phyloP scores from a whole-genome alignment of 2,797 vertebrate genomes.

The Myiothlypis coronata region DNA sequence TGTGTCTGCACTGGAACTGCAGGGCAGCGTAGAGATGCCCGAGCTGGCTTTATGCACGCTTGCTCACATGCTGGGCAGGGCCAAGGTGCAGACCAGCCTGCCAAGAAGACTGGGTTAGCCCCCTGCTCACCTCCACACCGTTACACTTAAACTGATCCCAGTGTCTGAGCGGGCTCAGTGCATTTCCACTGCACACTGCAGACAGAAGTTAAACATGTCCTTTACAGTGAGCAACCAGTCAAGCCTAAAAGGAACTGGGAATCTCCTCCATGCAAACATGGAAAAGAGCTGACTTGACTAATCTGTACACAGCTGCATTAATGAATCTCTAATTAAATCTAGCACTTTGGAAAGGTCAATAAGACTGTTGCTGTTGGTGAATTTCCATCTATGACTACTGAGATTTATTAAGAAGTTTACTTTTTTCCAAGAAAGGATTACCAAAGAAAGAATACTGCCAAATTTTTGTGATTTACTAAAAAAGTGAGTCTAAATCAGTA shows the following conservation, averaged over 20 bases:
- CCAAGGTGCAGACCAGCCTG: not conserved
- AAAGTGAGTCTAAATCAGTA: slow-evolving; percentile 11
- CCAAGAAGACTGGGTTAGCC: not conserved
- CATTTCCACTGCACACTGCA: not conserved
- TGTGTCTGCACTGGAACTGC: rapidly evolving
- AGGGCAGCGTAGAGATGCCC: not conserved
- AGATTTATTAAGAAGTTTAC: slow-evolving; percentile 60
- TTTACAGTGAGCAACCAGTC: not conserved
- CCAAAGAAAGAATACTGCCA: slow-evolving; percentile 12
- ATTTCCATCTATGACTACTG: slow-evolving; percentile 25
- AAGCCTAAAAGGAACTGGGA: not conserved
- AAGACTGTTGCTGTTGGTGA: slow-evolving; percentile 17
- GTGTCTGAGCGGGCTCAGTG: not conserved
- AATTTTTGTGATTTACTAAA: slow-evolving; percentile 22
- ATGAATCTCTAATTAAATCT: slow-evolving; percentile 51
- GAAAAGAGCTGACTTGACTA: slow-evolving; percentile 28
- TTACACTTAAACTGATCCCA: not conserved
- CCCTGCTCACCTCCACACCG: not conserved
- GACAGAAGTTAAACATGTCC: not conserved
- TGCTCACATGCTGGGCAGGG: not conserved
- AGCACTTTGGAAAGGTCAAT: slow-evolving; percentile 47
- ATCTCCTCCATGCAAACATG: not conserved
- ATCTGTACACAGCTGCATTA: not conserved
- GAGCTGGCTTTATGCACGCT: not conserved
- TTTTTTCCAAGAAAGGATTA: slow-evolving; percentile 59